These are phyloP conservation scores for Catharus minimus DNA, from an alignment of 2,113 vertebrate species.

Conservation along the genomic window DNA sequence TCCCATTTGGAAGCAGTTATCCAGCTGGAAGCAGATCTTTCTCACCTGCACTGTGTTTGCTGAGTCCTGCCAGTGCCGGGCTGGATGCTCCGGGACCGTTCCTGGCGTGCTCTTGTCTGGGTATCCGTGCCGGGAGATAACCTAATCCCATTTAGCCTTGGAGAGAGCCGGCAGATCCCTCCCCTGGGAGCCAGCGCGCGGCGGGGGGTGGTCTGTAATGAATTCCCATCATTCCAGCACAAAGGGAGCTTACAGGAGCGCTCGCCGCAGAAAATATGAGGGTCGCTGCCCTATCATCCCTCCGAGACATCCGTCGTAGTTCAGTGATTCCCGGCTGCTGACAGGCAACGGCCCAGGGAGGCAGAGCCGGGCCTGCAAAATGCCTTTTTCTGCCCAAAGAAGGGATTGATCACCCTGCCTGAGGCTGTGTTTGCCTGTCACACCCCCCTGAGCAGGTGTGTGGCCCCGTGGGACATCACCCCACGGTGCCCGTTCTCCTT, in stretches of 20 bases:
- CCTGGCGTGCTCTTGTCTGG: background rate
- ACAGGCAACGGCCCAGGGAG: background rate
- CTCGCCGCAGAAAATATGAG: conserved; percentile 27
- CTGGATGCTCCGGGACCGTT: background rate
- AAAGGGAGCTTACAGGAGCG: conserved; percentile 40
- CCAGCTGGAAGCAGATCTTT: background rate
- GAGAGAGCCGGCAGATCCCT: conserved; percentile 21
- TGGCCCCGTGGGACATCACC: rapidly evolving
- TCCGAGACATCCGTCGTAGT: conserved; percentile 29
- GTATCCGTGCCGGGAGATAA: background rate
- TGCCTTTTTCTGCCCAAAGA: background rate
- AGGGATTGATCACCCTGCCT: rapidly evolving
- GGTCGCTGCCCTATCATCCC: conserved; percentile 59
- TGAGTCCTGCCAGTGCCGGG: rapidly evolving
- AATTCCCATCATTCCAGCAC: conserved; percentile 55
- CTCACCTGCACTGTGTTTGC: rapidly evolving
- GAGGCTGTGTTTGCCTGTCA: rapidly evolving
- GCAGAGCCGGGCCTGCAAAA: background rate
- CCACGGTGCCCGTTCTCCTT: rapidly evolving
- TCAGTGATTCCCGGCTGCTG: conserved; percentile 34
- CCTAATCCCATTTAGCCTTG: conserved; percentile 34
- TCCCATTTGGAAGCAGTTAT: too few relatives aligned
- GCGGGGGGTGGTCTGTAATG: conserved; percentile 43
- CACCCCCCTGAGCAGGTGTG: rapidly evolving
- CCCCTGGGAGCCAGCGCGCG: background rate